Percentiles rank a stretch among this genome's conserved stretches.
These are phyloP conservation scores for Knipowitschia caucasica DNA, from an alignment of 2,797 vertebrate genomes.

Conservation along the genomic window DNA sequence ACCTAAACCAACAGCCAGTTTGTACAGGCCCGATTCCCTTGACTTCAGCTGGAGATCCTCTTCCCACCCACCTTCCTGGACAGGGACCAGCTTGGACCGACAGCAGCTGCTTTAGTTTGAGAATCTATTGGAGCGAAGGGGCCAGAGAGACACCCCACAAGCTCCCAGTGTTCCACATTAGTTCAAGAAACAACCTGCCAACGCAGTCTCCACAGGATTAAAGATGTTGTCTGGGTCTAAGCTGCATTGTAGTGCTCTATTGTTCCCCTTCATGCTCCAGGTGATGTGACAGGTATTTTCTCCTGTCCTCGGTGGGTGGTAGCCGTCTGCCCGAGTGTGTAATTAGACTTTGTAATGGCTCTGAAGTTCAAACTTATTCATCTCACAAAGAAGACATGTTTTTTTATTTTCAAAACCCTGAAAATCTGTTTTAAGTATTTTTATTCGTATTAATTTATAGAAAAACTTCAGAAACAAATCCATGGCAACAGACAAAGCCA, in stretches of 20 bases:
- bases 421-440: conserved; percentile 47
- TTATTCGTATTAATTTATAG: conserved; percentile 55
- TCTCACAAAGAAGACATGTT: conserved; percentile 3
- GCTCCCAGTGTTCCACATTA: conserved; percentile 47
- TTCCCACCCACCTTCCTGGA: conserved; percentile 72
- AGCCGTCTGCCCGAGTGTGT: conserved; percentile 40
- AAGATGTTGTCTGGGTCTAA: conserved; percentile 25
- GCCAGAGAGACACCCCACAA: conserved; percentile 57
- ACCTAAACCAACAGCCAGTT: conserved; percentile 43
- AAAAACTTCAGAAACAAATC: conserved; percentile 52
- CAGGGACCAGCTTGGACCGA: conserved; percentile 48
- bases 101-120: conserved; percentile 68
- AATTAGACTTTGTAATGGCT: conserved; percentile 46
- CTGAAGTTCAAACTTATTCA: conserved; percentile 37
- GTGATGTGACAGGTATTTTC: conserved; percentile 42
- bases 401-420: conserved; percentile 7
- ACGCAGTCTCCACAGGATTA: conserved; percentile 36
- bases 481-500: conserved; percentile 24
- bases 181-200: conserved; percentile 49
- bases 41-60: conserved; percentile 46
- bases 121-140: conserved; percentile 67
- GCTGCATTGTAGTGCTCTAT: conserved; percentile 38
- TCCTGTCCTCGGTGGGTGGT: conserved; percentile 43
- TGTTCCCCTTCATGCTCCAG: conserved; percentile 16
- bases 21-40: conserved; percentile 18